A percentile compares a stretch with the other conserved stretches of the same genome.
phyloP scores from a whole-genome alignment of 2,797 vertebrate genomes.

The Rachycentron canadum region DNA sequence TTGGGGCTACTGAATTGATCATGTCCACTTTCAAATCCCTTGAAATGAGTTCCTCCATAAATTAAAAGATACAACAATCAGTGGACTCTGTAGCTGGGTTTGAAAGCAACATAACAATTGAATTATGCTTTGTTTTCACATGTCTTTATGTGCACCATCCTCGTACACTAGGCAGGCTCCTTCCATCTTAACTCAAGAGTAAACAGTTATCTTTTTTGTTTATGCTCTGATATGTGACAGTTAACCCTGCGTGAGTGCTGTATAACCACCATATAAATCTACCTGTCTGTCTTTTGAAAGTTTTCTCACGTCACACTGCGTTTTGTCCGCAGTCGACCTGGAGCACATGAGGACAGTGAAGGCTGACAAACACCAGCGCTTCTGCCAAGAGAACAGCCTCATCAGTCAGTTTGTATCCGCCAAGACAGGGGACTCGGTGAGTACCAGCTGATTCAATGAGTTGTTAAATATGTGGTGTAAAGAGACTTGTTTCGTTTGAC shows the following conservation, averaged over 20 bases:
- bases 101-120: slow-evolving; percentile 65
- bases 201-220: slow-evolving; percentile 79
- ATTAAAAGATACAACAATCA: slow-evolving; percentile 10
- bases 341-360: slow-evolving; percentile 98
- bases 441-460: slow-evolving; percentile 65
- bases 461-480: neutral
- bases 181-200: slow-evolving; percentile 66
- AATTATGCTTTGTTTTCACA: slow-evolving; percentile 65
- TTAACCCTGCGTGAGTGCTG: slow-evolving; percentile 61
- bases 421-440: slow-evolving; percentile 97
- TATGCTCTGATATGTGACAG: slow-evolving; percentile 66
- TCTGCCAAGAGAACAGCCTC: slow-evolving; percentile 96
- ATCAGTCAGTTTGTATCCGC: slow-evolving; percentile 97
- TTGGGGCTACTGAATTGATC: slow-evolving; percentile 54
- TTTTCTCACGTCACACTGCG: slow-evolving; percentile 54
- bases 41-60: slow-evolving; percentile 23
- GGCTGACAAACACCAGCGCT: slow-evolving; percentile 94
- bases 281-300: slow-evolving; percentile 55
- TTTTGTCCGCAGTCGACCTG: slow-evolving; percentile 92
- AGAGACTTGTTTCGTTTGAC: neutral
- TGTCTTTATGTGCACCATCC: slow-evolving; percentile 28
- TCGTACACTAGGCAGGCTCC: slow-evolving; percentile 65
- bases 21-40: slow-evolving; percentile 41
- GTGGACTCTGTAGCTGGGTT: slow-evolving; percentile 26
- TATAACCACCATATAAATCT: slow-evolving; percentile 59